Evolutionary conservation across 2,888 invertebrate species (phyloP).

Genomic region (Psylliodes chrysocephalus): DNA sequence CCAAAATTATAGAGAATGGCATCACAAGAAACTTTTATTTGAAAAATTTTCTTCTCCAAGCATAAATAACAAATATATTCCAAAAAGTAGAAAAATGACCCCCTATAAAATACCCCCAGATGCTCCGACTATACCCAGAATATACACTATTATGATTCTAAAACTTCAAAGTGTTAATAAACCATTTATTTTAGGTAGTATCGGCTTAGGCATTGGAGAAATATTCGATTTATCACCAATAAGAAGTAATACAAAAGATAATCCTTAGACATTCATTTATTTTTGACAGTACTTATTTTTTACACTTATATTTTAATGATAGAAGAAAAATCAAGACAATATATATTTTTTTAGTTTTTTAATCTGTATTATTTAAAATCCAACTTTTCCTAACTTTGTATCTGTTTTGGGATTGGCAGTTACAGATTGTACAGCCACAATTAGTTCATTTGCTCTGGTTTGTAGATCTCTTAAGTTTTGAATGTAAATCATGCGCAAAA

Average conservation of each 20-base stretch:
- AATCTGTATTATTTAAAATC: conserved; percentile 65
- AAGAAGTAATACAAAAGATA: conserved; percentile 36
- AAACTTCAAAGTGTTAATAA: no score
- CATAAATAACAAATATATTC: no score
- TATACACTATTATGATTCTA: no score
- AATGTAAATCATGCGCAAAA: conserved; percentile 83
- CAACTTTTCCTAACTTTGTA: conserved; percentile 92
- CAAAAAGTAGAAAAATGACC: no score
- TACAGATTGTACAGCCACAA: conserved; percentile 90
- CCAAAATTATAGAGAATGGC: no score
- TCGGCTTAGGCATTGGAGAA: conserved; percentile 58
- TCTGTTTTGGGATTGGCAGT: conserved; percentile 98
- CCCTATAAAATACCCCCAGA: no score
- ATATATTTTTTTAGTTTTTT: background rate
- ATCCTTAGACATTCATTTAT: background rate
- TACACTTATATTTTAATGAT: conserved; percentile 25
- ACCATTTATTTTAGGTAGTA: conserved; percentile 51
- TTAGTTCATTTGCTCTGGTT: conserved; percentile 92
- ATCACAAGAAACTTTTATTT: no score
- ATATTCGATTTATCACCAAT: conserved; percentile 59
- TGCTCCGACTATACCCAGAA: no score
- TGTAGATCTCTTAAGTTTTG: conserved; percentile 88
- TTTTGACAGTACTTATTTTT: conserved; percentile 18
- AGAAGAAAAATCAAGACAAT: conserved; percentile 19
- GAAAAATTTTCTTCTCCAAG: no score